phyloP scores from a whole-genome alignment of 2,797 vertebrate genomes.

The Melanogrammus aeglefinus region DNA sequence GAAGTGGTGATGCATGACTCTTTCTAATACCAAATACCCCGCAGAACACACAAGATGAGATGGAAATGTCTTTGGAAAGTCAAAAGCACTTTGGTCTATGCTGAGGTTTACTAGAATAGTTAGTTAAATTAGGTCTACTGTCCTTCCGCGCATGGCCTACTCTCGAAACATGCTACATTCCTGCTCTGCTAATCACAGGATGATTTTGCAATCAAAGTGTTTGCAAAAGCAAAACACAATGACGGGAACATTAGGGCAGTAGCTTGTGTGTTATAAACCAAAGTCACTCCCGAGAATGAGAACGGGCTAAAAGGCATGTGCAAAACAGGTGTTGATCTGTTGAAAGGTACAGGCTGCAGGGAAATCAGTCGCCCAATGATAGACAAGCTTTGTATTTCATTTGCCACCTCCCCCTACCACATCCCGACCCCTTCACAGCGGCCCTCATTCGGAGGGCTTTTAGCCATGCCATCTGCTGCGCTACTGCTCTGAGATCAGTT shows the following conservation, averaged over 20 bases:
- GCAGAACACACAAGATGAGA: not conserved
- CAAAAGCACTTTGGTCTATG: not conserved
- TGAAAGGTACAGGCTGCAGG: constrained; percentile 30
- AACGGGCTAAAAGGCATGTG: not conserved
- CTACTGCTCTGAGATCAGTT: constrained; percentile 14
- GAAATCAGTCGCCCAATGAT: constrained; percentile 6
- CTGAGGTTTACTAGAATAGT: not conserved
- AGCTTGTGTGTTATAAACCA: not conserved
- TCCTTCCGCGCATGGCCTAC: not conserved
- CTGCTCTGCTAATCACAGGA: constrained; percentile 15
- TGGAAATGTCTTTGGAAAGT: not conserved
- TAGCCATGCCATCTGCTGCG: constrained; percentile 24
- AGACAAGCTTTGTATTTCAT: constrained; percentile 35
- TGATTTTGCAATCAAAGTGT: constrained; percentile 12
- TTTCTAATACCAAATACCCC: not conserved
- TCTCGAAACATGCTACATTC: constrained; percentile 23
- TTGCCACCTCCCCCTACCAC: not conserved
- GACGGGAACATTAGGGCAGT: not conserved
- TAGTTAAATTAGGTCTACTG: constrained; percentile 6
- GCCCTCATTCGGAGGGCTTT: constrained; percentile 28
- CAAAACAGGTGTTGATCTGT: constrained; percentile 30
- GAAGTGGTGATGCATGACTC: constrained; percentile 20
- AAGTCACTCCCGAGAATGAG: not conserved
- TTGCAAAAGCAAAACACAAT: constrained; percentile 1
- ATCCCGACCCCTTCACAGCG: not conserved